Evolutionary conservation across 2,888 invertebrate species (phyloP), one percentile per base, ranked within the genome.

Genomic region (Eustalomyia histrio): DNA sequence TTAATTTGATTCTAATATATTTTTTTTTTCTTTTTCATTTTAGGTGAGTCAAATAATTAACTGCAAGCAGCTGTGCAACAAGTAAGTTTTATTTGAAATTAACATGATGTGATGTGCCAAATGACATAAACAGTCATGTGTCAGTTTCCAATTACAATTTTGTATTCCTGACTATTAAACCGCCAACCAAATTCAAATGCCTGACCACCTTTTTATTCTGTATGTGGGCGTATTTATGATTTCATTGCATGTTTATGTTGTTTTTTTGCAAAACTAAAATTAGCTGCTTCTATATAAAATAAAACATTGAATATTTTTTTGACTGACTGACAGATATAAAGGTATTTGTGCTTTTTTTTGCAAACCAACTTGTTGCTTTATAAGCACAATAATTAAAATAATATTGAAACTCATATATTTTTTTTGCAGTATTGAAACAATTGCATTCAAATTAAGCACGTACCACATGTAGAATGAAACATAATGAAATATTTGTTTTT

Each of bases 371-470:
- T 53, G 53, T 14, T 55, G 65, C 39, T 67, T 67, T 43, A 29
- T 63, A 50, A 50, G 50, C 18, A 58, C 21, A 57, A 58, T 7
- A 50, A 47, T 29, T 24, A 39, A 6, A 57, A 65, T 2, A 71
- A 52, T 57, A 52, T 39, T 39, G 39, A 69, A 71, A 29, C n/a
- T 67, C 12, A 29, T 39, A 12, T 39, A 12, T 9, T 29, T 39
- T 39, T 39, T 12, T 14, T 47, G 8, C 29, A 18, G 60, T 43
- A 63, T 43, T 61, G 50, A 52, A 69, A 64, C 73, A 74, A 80
- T 67, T 76, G 72, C 63, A 50, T 21, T 52, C 58, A 73, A 73
- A 73, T 80, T 76, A 76, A 80, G 80, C 80, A 80, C 80, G 76
- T 80, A 50, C 80, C 80, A 80, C 43, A 58, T 43, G 57, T 58